Conservation (phyloP, 2,797 vertebrate species). For the Microchirus variegatus region DNA sequence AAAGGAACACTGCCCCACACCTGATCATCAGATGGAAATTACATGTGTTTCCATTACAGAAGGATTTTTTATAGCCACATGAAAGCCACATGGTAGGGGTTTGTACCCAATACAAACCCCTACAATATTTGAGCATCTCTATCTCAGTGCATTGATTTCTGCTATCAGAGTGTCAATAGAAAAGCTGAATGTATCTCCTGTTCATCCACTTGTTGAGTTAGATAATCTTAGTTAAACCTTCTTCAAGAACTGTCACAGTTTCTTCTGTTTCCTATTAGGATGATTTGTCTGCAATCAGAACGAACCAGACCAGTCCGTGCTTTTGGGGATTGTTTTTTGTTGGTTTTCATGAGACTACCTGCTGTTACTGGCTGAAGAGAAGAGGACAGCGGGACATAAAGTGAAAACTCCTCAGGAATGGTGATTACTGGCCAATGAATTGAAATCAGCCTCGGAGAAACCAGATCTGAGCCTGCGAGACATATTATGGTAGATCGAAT, state of each 20-base stretch:
- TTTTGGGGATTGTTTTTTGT: slow-evolving; percentile 33
- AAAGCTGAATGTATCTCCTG: slow-evolving; percentile 29
- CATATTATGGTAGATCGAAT: slow-evolving; percentile 65
- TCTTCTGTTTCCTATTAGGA: slow-evolving; percentile 30
- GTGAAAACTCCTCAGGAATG: slow-evolving; percentile 61
- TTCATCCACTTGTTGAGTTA: slow-evolving; percentile 9
- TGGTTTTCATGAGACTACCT: slow-evolving; percentile 48
- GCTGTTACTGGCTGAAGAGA: slow-evolving; percentile 51
- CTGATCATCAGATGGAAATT: slow-evolving; percentile 56
- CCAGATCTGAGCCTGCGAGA: slow-evolving; percentile 69
- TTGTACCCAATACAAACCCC: slow-evolving; percentile 45
- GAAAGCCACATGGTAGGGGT: too few species aligned
- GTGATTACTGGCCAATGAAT: slow-evolving; percentile 69
- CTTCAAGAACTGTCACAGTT: background rate
- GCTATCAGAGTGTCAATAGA: slow-evolving; percentile 45
- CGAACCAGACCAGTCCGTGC: slow-evolving; percentile 26
- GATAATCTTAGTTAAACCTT: slow-evolving; percentile 16
- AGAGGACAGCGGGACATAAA: slow-evolving; percentile 60
- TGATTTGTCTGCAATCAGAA: slow-evolving; percentile 34
- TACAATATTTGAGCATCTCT: slow-evolving; percentile 56
- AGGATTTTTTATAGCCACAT: slow-evolving; percentile 54
- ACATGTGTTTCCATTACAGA: slow-evolving; percentile 65
- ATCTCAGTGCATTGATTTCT: slow-evolving; percentile 58
- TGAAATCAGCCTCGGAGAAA: slow-evolving; percentile 72
- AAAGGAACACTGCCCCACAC: slow-evolving; percentile 44